A percentile compares a stretch with the other conserved stretches of the same genome.
Conservation (phyloP, 2,888 invertebrate genomes). For the Callinectes sapidus region DNA sequence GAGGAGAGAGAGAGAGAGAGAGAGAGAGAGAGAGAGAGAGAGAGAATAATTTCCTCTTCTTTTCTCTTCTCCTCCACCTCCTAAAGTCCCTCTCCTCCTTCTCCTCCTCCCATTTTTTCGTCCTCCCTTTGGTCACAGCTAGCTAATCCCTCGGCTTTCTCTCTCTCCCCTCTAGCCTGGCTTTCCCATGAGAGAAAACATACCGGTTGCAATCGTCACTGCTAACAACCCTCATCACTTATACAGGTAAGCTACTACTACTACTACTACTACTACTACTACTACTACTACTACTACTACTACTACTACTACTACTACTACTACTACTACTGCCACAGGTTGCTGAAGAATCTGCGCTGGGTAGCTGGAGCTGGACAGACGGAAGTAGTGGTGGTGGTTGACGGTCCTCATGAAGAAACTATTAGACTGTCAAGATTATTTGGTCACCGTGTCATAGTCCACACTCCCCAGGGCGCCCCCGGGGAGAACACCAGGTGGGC, state of each 20-base stretch:
- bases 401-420: conserved; percentile 56
- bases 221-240: conserved; percentile 61
- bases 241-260: conserved; percentile 54
- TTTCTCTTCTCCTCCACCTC: too few species aligned
- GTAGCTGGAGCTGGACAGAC: conserved; percentile 54
- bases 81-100: background rate
- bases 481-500: conserved; percentile 59
- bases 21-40: too few species aligned
- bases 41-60: background rate
- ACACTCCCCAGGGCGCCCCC: conserved; percentile 57
- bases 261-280: conserved; percentile 20
- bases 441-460: conserved; percentile 22
- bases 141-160: background rate
- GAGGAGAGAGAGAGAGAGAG: too few species aligned
- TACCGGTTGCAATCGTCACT: conserved; percentile 56
- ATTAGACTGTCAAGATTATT: conserved; percentile 37
- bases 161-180: conserved; percentile 38
- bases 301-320: conserved; percentile 7
- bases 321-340: conserved; percentile 28
- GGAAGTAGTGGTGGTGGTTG: conserved; percentile 51
- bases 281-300: conserved; percentile 33
- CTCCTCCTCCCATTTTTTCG: too few species aligned
- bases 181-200: conserved; percentile 54
- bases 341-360: conserved; percentile 49
- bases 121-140: too few species aligned